Evolutionary conservation across 92 coral and sea anemone genomes (phyloP).

Genomic region (Montipora capitata): DNA sequence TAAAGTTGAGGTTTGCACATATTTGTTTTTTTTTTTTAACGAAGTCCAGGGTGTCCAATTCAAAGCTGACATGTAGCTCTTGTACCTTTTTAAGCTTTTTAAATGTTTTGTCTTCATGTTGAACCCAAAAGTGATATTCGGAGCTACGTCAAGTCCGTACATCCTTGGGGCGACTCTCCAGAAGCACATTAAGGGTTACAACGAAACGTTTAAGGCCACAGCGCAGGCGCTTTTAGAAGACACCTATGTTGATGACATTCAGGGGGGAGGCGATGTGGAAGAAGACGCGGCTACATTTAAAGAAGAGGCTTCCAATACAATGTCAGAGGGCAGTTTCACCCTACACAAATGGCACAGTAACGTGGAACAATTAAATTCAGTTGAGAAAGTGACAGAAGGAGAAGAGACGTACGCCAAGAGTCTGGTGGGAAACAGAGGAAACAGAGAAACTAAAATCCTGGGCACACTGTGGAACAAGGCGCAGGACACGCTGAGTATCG

Average conservation of each 20-base stretch:
- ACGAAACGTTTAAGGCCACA: conserved; percentile 51
- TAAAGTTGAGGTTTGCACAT: no score
- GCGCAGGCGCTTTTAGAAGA: conserved; percentile 57
- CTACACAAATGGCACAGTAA: conserved; percentile 88
- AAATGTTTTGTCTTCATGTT: no score
- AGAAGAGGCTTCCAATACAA: conserved; percentile 61
- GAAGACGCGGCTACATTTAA: conserved; percentile 59
- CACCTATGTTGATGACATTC: conserved; percentile 85
- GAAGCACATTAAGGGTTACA: conserved; percentile 57
- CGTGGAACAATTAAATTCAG: conserved; percentile 14
- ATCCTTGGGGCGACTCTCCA: conserved; percentile 71
- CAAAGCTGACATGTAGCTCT: no score
- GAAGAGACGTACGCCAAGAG: conserved; percentile 63
- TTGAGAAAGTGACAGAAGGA: not conserved
- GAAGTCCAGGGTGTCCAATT: no score
- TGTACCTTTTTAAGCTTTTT: no score
- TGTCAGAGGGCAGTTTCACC: conserved; percentile 60
- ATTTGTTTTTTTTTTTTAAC: no score
- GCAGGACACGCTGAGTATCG: conserved; percentile 44
- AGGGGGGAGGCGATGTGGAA: conserved; percentile 64
- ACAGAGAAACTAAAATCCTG: conserved; percentile 65
- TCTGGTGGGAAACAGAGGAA: conserved; percentile 28
- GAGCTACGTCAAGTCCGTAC: conserved; percentile 73
- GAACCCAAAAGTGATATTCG: conserved; percentile 84
- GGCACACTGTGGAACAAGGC: conserved; percentile 78